Conservation (phyloP, 1,140 invertebrate species). For the Bombus soroeensis region DNA sequence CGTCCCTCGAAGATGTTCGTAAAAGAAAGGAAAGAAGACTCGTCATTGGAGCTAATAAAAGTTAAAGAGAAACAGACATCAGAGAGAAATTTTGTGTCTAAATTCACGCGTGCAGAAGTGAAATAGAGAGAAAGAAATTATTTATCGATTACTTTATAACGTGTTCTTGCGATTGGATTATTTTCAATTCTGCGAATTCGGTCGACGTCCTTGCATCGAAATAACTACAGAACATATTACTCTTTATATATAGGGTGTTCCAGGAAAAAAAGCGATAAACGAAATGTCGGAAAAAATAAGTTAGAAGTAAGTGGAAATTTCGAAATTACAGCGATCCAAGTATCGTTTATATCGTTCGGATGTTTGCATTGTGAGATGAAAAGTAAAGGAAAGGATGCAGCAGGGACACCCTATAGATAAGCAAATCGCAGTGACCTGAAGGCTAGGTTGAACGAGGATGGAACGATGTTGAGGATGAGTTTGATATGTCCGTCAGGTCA, state of each 20-base stretch:
- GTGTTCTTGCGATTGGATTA: neutral
- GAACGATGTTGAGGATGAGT: slow-evolving; percentile 26
- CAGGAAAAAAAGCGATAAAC: neutral
- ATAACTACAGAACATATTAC: slow-evolving; percentile 62
- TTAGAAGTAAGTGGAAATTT: too few relatives aligned
- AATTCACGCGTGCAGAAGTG: too few relatives aligned
- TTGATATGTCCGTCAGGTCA: slow-evolving; percentile 67
- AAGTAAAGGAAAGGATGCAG: neutral
- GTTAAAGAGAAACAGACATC: neutral
- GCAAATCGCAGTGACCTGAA: slow-evolving; percentile 63
- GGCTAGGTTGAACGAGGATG: slow-evolving; percentile 42
- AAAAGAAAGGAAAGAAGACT: neutral
- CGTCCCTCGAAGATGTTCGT: too few relatives aligned
- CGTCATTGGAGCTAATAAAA: neutral
- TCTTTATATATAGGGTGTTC: slow-evolving; percentile 64
- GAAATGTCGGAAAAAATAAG: too few relatives aligned
- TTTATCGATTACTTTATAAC: neutral
- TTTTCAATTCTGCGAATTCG: slow-evolving; percentile 40
- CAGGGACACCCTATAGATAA: slow-evolving; percentile 65
- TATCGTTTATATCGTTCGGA: too few relatives aligned
- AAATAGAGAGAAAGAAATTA: neutral
- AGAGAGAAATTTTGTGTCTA: neutral
- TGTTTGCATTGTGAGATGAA: neutral
- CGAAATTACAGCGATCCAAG: too few relatives aligned
- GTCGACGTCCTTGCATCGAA: slow-evolving; percentile 64